phyloP scores from a whole-genome alignment of 2,113 vertebrate genomes.

The Malurus alboscapulatus region DNA sequence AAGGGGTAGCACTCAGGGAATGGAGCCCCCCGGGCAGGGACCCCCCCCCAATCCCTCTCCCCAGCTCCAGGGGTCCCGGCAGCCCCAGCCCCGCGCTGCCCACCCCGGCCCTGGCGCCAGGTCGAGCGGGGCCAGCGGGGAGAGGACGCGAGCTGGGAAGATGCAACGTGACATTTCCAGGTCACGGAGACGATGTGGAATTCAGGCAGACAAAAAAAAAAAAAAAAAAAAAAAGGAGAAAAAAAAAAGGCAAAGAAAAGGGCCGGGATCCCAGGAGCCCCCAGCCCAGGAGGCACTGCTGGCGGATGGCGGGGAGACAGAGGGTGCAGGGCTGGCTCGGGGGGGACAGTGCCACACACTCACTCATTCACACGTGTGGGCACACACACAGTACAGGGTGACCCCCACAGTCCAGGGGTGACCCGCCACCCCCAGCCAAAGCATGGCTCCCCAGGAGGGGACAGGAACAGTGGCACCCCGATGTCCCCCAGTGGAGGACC shows the following conservation, averaged over 20 bases:
- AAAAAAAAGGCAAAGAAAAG: neutral
- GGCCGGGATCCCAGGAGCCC: neutral
- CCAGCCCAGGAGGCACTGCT: neutral
- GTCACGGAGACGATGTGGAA: constrained; percentile 26
- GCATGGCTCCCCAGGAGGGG: neutral
- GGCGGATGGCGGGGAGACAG: neutral
- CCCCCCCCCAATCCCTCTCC: no score
- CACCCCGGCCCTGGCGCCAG: neutral
- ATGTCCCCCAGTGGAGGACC: fast-evolving
- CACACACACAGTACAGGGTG: neutral
- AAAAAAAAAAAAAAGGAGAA: neutral
- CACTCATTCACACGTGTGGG: fast-evolving
- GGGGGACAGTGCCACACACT: neutral
- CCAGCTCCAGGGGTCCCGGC: neutral
- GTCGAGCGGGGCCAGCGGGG: neutral
- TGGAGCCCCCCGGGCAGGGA: fast-evolving
- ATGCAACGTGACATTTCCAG: constrained; percentile 63
- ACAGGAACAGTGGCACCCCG: neutral
- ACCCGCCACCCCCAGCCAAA: neutral
- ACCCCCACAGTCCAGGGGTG: neutral
- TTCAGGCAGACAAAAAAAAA: neutral
- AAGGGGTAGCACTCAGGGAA: neutral
- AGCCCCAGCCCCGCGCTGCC: fast-evolving
- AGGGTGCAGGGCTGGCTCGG: neutral
- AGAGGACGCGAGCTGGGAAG: neutral